Conservation (phyloP, 1,140 invertebrate species). For the Bombus terrestris region DNA sequence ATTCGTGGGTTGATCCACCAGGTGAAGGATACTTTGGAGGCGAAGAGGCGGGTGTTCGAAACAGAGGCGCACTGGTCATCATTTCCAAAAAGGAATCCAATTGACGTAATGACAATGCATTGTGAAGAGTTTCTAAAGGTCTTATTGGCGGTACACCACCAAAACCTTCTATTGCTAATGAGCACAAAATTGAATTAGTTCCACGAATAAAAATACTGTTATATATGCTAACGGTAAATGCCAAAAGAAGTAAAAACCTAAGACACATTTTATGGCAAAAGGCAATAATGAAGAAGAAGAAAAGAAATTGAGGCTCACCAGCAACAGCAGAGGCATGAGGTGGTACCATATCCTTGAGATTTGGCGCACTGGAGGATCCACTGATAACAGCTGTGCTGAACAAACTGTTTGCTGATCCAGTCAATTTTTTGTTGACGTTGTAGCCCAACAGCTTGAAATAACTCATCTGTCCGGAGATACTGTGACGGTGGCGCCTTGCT, state of each 20-base stretch:
- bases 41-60: conserved; percentile 88
- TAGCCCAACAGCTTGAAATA: conserved; percentile 94
- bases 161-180: conserved; percentile 89
- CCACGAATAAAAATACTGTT: background rate
- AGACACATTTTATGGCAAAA: background rate
- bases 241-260: background rate
- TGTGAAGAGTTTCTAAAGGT: conserved; percentile 97
- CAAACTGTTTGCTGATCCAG: conserved; percentile 89
- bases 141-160: conserved; percentile 96
- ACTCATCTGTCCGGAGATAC: conserved; percentile 95
- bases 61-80: conserved; percentile 88
- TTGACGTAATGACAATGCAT: conserved; percentile 95
- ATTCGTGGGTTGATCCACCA: conserved; percentile 72
- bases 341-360: conserved; percentile 93
- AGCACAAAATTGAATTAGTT: conserved; percentile 4
- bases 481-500: conserved; percentile 93
- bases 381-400: conserved; percentile 97
- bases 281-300: background rate
- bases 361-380: conserved; percentile 94
- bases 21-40: conserved; percentile 86
- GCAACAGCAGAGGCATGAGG: conserved; percentile 86
- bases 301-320: conserved; percentile 83
- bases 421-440: conserved; percentile 87
- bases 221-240: background rate
- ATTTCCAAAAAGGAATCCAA: conserved; percentile 93